Percentiles rank a stretch among this genome's conserved stretches.
These are phyloP conservation scores for Nomada fucata DNA, from an alignment of 2,888 invertebrate genomes.

Conservation along the genomic window DNA sequence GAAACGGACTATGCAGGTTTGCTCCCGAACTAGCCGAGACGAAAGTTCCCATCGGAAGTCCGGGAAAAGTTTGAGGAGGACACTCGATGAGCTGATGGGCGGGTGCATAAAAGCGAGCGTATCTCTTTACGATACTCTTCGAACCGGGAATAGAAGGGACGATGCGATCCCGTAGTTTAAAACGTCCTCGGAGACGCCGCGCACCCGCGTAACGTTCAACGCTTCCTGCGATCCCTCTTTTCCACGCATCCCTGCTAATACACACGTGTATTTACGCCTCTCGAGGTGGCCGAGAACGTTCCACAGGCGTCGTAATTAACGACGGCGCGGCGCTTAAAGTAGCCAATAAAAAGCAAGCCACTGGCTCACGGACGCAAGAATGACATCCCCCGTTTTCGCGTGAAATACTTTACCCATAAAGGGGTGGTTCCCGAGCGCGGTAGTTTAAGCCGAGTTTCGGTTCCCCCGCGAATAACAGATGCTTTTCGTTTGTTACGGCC, in stretches of 20 bases:
- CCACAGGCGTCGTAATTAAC: constrained; percentile 59
- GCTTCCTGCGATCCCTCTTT: neutral
- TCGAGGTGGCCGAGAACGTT: constrained; percentile 24
- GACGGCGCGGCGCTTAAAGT: constrained; percentile 43
- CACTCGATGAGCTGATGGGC: constrained; percentile 27
- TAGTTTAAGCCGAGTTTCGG: neutral
- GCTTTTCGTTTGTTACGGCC: neutral
- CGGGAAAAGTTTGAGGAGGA: constrained; percentile 3
- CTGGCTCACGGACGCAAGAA: constrained; percentile 50
- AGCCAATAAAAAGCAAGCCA: constrained; percentile 60
- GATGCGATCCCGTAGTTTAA: constrained; percentile 35
- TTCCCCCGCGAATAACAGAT: neutral
- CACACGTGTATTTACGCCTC: constrained; percentile 16
- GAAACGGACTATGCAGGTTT: neutral
- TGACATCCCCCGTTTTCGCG: constrained; percentile 50
- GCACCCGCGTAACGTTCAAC: constrained; percentile 30
- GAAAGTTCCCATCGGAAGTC: neutral
- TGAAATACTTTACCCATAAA: constrained; percentile 62
- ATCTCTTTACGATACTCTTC: constrained; percentile 30
- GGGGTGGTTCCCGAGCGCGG: constrained; percentile 27
- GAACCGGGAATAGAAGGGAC: neutral
- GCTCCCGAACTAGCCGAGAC: neutral
- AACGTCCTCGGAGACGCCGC: constrained; percentile 6
- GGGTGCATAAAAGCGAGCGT: constrained; percentile 11
- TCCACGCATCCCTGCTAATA: no score